Evolutionary conservation across 1,140 invertebrate genomes (phyloP), one percentile per base, ranked within the genome.

Genomic region (Bilobella aurantiaca): DNA sequence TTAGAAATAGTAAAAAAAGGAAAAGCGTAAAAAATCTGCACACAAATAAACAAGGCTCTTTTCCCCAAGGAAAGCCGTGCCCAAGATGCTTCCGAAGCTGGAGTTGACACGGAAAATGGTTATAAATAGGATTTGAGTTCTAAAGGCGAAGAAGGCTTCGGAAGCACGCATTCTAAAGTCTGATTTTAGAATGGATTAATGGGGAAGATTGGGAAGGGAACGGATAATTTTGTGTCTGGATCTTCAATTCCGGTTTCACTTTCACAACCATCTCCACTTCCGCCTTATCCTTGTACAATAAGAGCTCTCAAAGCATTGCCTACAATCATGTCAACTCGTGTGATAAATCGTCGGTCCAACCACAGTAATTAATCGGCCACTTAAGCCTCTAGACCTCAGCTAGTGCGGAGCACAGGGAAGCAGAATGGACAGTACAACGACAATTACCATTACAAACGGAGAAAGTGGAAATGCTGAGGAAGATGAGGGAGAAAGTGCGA

Each of bases 1-100:
- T 42, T 12, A n/a, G 37, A 42, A n/a, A n/a, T 12, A 42, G 37
- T 42, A 42, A n/a, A n/a, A n/a, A n/a, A n/a, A n/a, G n/a, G n/a
- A n/a, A n/a, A n/a, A n/a, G n/a, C n/a, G n/a, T 12, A 53, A 53
- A 53, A 53, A 53, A 53, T 53, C 49, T 53, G 49, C 49, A 53
- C 49, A 53, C 49, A 53, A 53, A 53, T 53, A 53, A 53, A 53
- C 49, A 53, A 53, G 14, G 14, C 25, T 23, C 49, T 53, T 53
- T 53, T 53, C 23, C 49, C 5, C 5, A 23, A 16, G 5, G 12
- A 23, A 53, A 53, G 25, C 25, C 49, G 14, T n/a, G 14, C 49
- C 25, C 23, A 12, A 53, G 49, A 53, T 53, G 49, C 3, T 53
- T 5, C 49, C 49, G 25, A 42, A 23, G 3, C 49, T 12, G 12